phyloP scores from a whole-genome alignment of 2,797 vertebrate species.

The Distichodus sexfasciatus region DNA sequence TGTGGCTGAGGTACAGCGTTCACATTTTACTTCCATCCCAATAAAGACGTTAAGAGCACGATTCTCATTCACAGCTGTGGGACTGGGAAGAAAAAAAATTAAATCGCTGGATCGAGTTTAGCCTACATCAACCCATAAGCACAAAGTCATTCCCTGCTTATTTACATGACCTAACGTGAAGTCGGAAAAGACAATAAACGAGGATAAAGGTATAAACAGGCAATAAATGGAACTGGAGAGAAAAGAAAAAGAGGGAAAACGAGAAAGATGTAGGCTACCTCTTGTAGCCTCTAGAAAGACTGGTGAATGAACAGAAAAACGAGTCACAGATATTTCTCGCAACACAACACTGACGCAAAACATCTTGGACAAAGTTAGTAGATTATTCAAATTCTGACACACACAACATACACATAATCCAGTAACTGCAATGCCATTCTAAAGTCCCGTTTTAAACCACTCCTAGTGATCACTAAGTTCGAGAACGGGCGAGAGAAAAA shows the following conservation, averaged over 20 bases:
- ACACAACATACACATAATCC: neutral
- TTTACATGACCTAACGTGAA: neutral
- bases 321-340: no score
- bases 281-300: neutral
- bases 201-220: neutral
- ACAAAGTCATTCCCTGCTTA: neutral
- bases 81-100: neutral
- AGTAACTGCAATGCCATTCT: neutral
- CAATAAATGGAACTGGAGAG: neutral
- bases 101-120: no score
- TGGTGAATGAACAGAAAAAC: neutral
- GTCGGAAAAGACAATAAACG: neutral
- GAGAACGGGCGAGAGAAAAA: constrained; percentile 9
- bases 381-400: neutral
- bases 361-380: neutral
- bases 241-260: neutral
- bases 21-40: no score
- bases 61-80: neutral
- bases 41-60: neutral
- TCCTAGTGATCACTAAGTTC: neutral
- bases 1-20: neutral
- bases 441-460: neutral
- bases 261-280: neutral
- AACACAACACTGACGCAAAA: neutral
- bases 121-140: neutral